Evolutionary conservation across 2,113 vertebrate species (phyloP), one percentile per base, ranked within the genome.

Genomic region (Melanocharis versteri): DNA sequence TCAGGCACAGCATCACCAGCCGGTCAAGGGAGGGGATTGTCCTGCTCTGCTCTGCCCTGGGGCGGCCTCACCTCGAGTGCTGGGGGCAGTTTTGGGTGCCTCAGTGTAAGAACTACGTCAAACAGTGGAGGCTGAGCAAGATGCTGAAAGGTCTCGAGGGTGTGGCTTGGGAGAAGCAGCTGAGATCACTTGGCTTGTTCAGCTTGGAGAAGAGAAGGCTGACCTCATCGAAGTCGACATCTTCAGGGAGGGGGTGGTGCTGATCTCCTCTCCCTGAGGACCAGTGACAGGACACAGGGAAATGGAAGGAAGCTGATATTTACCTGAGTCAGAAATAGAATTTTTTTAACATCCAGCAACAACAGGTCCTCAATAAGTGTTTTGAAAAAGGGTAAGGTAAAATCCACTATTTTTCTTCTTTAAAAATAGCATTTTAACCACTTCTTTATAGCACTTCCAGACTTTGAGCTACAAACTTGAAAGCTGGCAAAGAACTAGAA

Each of bases 11-110:
- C 54, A 61, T 7, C 13, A 42, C 30, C 9, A 6, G 23, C 33
- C 0, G 0, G 6, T 7, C 0, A 0, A 65, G 44, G 20, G 33
- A 57, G 16, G 27, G 18, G 28, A 78, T 24, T 51, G 30, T 50
- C 31, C 37, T 3, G 2, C 54, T 47, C 45, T 53, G 21, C 15
- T 19, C 39, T 23, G 13, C 73, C 24, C n/a, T 53, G 8, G 3
- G 22, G 54, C 0, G 0, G 33, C 19, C 50, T 40, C 28, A 64
- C 7, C 6, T 64, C 1, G 2, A 56, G 18, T 37, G 33, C 28
- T 44, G 21, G 37, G 45, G 27, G 33, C 45, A 39, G n/a, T n/a
- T 69, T 61, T 19, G 19, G 54, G 14, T 45, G 48, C 28, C 27
- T 54, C 47, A 24, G 3, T 39, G 7, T 15, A n/a, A 33, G 27